A percentile compares a stretch with the other conserved stretches of the same genome.
These are phyloP conservation scores for Pelodytes ibericus DNA, from an alignment of 2,797 vertebrate genomes.

Conservation along the genomic window DNA sequence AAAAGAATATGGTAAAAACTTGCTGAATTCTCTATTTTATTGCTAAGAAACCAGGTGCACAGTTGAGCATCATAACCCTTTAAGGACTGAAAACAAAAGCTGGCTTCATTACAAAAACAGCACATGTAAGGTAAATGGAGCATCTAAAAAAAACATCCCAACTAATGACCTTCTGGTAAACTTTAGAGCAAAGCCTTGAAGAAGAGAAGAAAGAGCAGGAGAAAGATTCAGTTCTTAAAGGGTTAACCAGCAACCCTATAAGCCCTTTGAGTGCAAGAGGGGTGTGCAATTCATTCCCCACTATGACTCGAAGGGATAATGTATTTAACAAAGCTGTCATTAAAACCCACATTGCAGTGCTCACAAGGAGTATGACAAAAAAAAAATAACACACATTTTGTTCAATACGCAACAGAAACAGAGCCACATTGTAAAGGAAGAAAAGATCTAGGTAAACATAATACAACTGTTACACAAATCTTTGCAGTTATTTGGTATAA, in stretches of 20 bases:
- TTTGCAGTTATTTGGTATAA: constrained; percentile 63
- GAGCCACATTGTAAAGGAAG: constrained; percentile 87
- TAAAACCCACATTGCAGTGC: constrained; percentile 88
- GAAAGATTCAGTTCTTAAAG: constrained; percentile 71
- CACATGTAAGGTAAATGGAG: constrained; percentile 61
- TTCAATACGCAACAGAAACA: constrained; percentile 87
- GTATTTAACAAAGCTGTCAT: constrained; percentile 83
- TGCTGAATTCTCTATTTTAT: constrained; percentile 91
- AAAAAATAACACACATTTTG: constrained; percentile 87
- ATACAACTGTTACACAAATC: constrained; percentile 43
- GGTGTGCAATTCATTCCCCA: neutral
- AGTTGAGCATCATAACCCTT: constrained; percentile 89
- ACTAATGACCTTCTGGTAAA: neutral
- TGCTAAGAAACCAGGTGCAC: constrained; percentile 96
- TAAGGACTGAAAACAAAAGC: constrained; percentile 82
- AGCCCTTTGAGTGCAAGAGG: neutral
- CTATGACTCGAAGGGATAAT: constrained; percentile 41
- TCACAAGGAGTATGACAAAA: constrained; percentile 90
- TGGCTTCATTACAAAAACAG: constrained; percentile 52
- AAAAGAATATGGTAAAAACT: constrained; percentile 78
- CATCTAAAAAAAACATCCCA: constrained; percentile 44
- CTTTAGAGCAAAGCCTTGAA: neutral
- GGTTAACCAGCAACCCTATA: constrained; percentile 72
- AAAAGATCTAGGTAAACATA: constrained; percentile 41
- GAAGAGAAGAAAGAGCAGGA: constrained; percentile 52